Percentiles rank a stretch among this genome's conserved stretches.
Evolutionary conservation across 2,888 invertebrate species (phyloP).

Genomic region (Brenthis ino): DNA sequence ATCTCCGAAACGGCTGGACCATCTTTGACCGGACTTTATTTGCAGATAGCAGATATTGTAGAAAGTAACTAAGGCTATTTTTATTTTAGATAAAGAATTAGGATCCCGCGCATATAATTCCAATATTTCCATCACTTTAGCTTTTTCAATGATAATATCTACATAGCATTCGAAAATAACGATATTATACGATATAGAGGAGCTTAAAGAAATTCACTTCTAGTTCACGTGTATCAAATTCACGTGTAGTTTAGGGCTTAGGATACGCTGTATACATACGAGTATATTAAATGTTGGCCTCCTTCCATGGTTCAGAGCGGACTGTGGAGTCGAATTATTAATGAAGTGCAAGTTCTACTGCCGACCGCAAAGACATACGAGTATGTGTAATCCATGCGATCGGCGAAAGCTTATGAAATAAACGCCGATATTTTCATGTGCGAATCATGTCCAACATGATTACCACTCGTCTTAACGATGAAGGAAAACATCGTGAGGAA

Average conservation of each 20-base stretch:
- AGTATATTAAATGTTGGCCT: constrained; percentile 34
- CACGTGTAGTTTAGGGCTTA: constrained; percentile 7
- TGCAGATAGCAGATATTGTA: too few species aligned
- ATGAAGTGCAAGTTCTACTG: constrained; percentile 48
- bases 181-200: background rate
- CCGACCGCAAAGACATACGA: constrained; percentile 40
- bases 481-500: too few species aligned
- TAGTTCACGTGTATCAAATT: too few species aligned
- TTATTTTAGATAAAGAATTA: too few species aligned
- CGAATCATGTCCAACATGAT: too few species aligned
- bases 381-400: constrained; percentile 26
- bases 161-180: background rate
- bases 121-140: background rate
- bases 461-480: too few species aligned
- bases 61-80: too few species aligned
- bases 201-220: constrained; percentile 4
- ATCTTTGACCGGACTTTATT: too few species aligned
- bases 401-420: constrained; percentile 21
- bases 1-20: too few species aligned
- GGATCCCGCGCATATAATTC: too few species aligned
- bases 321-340: constrained; percentile 52
- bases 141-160: background rate
- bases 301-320: constrained; percentile 45
- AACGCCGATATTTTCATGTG: constrained; percentile 3
- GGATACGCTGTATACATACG: constrained; percentile 12